Base-by-base conservation (phyloP, 2,888 invertebrate genomes). In the Lissonota sp. region DNA sequence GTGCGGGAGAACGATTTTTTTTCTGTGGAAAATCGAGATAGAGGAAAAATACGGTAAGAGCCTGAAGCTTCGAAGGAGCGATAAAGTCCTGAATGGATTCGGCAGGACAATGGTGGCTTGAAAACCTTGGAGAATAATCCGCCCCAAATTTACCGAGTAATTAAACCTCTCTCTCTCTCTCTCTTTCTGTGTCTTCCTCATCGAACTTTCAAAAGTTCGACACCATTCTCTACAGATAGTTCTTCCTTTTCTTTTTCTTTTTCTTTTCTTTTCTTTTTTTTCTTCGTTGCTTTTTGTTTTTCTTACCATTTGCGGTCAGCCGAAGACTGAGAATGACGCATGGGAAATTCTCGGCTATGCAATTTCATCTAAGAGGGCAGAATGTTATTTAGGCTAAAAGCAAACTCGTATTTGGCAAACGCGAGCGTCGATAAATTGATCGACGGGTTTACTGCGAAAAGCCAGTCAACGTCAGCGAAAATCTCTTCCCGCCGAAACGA, bases 381-480 rank as follows among this genome's bases (percentile, higher is more conserved):
- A 87, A 86, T 73, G 77, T 81, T 85, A 84, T 88, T 88, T 86
- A 84, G 85, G 84, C 82, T 88, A 88, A 88, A 87, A 88, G 85
- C 84, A 84, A 86, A 86, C 83, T 84, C 78, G 84, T 78, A 85
- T 86, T 84, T 84, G 84, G 74, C 81, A 79, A 69, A 79, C 64
- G 58, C 26, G 53, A 12, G 12, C 64, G 73, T 44, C 75, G 74
- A 60, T 73, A 78, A 82, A 87, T 85, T 84, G 84, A 85, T 87
- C 83, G 80, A 66, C 71, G 46, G 40, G 67, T 42, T 64, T 49
- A 39, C 39, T 57, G 26, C 44, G 46, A 40, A 26, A 53, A 53
- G 14, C 53, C 26, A 26, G 26, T 73, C 46, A 8, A 14, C 44
- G 57, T 46, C 40, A 40, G 39, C 8, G 39, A 66, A 66, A 66